Conservation (phyloP, 2,797 vertebrate genomes). For the Iguana delicatissima region DNA sequence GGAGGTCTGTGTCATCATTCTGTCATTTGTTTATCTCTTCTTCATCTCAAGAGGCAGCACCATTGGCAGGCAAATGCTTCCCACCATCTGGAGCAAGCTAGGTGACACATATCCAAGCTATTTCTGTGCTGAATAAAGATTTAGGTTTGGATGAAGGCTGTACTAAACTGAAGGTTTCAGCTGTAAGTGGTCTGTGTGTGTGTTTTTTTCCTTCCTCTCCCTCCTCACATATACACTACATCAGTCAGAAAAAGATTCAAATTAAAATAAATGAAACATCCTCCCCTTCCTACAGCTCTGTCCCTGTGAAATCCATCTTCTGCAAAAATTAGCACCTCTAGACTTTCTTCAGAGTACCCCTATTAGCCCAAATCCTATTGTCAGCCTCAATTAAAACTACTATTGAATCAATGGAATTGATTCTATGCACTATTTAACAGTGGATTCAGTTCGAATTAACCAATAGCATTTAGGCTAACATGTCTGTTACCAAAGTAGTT, state of each 20-base stretch:
- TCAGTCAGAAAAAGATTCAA: not conserved
- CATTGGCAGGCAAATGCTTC: slow-evolving; percentile 42
- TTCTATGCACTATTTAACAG: no score
- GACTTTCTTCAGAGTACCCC: not conserved
- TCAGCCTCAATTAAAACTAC: no score
- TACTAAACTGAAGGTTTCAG: not conserved
- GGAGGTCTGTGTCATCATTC: slow-evolving; percentile 48
- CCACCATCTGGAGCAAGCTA: slow-evolving; percentile 16
- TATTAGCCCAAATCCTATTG: no score
- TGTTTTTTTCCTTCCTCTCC: not conserved
- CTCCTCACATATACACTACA: not conserved
- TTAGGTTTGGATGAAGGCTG: not conserved
- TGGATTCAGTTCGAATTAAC: no score
- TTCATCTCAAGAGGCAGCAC: slow-evolving; percentile 20
- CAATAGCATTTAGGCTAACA: no score
- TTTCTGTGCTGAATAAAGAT: slow-evolving; percentile 37
- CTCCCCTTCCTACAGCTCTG: not conserved
- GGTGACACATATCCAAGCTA: not conserved
- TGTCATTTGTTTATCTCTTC: slow-evolving; percentile 58
- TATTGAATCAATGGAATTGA: no score
- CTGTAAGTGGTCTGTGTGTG: not conserved
- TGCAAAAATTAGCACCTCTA: not conserved
- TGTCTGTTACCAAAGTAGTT: not conserved
- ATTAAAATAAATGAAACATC: not conserved
- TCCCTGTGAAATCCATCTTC: not conserved